A percentile compares a stretch with the other conserved stretches of the same genome.
phyloP scores from a whole-genome alignment of 2,797 vertebrate genomes.

The Protosalanx chinensis region DNA sequence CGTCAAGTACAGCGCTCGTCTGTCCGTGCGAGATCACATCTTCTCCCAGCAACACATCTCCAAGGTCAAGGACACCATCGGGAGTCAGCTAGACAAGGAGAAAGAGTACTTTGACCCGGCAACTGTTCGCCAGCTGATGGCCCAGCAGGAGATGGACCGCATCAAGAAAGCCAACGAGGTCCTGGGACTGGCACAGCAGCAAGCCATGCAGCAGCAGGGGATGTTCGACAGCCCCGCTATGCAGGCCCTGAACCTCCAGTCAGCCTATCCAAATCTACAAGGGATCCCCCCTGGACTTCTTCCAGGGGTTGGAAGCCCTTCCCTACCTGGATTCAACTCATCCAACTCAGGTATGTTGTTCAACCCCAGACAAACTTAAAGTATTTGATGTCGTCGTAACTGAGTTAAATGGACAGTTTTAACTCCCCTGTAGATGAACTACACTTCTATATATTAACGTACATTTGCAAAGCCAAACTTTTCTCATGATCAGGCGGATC shows the following conservation, averaged over 20 bases:
- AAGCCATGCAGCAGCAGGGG: constrained; percentile 91
- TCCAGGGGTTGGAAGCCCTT: constrained; percentile 95
- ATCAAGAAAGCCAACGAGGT: constrained; percentile 99
- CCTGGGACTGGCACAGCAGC: constrained; percentile 91
- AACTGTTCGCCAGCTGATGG: constrained; percentile 98
- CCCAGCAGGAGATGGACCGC: constrained; percentile 98
- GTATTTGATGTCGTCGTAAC: too few species aligned
- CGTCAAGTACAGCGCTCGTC: constrained; percentile 97
- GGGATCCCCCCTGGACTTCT: constrained; percentile 96
- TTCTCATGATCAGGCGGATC: too few species aligned
- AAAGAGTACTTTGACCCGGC: constrained; percentile 99
- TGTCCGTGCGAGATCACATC: constrained; percentile 99
- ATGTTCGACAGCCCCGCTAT: constrained; percentile 93
- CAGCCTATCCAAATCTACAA: constrained; percentile 91
- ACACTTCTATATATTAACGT: too few species aligned
- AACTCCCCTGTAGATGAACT: too few species aligned
- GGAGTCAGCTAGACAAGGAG: constrained; percentile 98
- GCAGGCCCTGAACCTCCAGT: constrained; percentile 95
- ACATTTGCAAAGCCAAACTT: too few species aligned
- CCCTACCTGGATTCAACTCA: constrained; percentile 95
- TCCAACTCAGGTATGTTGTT: constrained; percentile 92
- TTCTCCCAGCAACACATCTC: constrained; percentile 99
- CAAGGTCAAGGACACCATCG: constrained; percentile 99
- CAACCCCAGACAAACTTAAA: too few species aligned
- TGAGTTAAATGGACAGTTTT: too few species aligned